These are phyloP conservation scores for Encarsia formosa DNA, from an alignment of 2,888 invertebrate species.

Conservation along the genomic window DNA sequence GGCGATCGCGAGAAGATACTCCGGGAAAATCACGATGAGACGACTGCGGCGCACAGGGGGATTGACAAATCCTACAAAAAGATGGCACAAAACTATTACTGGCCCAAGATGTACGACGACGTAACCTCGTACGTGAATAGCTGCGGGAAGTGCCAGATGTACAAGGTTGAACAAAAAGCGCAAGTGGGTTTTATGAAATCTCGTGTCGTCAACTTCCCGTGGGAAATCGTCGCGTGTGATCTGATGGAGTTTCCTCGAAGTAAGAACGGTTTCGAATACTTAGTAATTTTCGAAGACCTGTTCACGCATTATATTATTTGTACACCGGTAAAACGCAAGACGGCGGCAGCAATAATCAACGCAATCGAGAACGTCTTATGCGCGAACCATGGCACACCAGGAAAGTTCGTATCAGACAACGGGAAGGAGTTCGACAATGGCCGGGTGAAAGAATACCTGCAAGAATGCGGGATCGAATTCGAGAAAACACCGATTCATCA, in stretches of 20 bases:
- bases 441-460: not conserved
- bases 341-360: not conserved
- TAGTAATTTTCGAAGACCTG: conserved; percentile 7
- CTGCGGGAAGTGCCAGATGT: not conserved
- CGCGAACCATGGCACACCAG: not conserved
- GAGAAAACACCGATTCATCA: not conserved
- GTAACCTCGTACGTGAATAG: not conserved
- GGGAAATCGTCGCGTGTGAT: not conserved
- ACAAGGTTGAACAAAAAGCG: not conserved
- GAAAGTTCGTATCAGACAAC: not conserved
- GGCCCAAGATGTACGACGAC: conserved; percentile 1
- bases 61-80: conserved; percentile 1
- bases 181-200: not conserved
- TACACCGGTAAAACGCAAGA: not conserved
- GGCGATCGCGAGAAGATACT: not conserved
- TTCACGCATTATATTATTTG: conserved; percentile 5
- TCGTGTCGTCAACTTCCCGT: not conserved
- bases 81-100: not conserved
- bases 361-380: not conserved
- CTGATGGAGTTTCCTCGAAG: conserved; percentile 5
- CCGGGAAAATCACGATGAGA: not conserved
- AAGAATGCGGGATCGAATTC: not conserved
- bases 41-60: not conserved
- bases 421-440: not conserved
- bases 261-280: not conserved